Conservation (phyloP, 2,113 vertebrate species). For the Pelusios castaneus region DNA sequence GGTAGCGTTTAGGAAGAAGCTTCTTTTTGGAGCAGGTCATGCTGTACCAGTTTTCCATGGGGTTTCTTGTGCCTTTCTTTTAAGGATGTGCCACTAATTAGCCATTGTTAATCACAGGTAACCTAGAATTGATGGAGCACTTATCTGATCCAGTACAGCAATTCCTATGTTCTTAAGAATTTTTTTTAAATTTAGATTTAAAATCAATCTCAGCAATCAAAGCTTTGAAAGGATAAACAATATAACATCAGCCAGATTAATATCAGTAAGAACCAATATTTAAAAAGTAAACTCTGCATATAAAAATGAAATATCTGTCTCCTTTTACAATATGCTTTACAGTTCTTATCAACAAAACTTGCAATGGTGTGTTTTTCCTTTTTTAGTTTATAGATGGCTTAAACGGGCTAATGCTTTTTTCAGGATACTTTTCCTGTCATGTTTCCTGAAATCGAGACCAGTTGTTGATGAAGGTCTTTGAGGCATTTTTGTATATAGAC, state of each 20-base stretch:
- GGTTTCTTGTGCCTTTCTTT: not conserved
- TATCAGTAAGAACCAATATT: no score
- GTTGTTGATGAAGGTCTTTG: not conserved
- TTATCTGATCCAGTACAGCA: not conserved
- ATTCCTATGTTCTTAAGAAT: not conserved
- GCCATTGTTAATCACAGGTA: not conserved
- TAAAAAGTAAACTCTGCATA: not conserved
- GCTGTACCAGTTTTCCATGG: not conserved
- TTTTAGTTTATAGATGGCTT: not conserved
- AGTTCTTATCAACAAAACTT: not conserved
- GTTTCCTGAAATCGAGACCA: not conserved
- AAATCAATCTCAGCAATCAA: not conserved
- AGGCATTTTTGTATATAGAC: not conserved
- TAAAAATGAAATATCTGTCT: not conserved
- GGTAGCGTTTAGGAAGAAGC: not conserved
- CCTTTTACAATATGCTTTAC: not conserved
- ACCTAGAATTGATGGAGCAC: not conserved
- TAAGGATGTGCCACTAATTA: not conserved
- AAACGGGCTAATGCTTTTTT: not conserved
- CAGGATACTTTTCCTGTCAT: not conserved
- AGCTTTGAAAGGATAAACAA: not conserved
- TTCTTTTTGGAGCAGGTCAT: not conserved
- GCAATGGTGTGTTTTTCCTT: not conserved
- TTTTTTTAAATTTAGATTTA: not conserved
- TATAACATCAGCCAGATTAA: not conserved